Percentiles rank a stretch among this genome's conserved stretches.
phyloP scores from a whole-genome alignment of 2,888 invertebrate genomes.

The Thecocarcelia acutangulata region DNA sequence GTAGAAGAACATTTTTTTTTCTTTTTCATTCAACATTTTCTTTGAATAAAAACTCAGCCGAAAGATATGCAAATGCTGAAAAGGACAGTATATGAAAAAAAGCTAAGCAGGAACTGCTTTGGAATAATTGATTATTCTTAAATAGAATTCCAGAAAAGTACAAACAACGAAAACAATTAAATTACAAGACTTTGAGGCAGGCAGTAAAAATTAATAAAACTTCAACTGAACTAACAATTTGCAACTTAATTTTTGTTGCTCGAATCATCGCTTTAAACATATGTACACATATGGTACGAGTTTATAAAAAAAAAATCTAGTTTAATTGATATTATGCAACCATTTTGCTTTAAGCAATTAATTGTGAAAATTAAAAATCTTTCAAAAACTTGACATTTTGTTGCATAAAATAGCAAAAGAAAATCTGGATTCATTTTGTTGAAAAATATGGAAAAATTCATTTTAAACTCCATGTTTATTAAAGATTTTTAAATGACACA shows the following conservation, averaged over 20 bases:
- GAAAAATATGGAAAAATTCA: constrained; percentile 16
- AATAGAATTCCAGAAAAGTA: constrained; percentile 5
- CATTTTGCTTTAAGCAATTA: constrained; percentile 31
- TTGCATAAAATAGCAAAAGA: neutral
- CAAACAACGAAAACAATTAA: constrained; percentile 2
- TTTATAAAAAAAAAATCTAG: neutral
- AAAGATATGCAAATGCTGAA: neutral
- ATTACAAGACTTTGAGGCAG: neutral
- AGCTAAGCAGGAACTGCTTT: constrained; percentile 11
- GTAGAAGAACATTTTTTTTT: neutral
- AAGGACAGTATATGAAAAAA: constrained; percentile 10
- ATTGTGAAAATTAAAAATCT: neutral
- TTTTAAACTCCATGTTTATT: constrained; percentile 25
- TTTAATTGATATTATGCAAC: constrained; percentile 3
- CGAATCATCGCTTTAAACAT: neutral
- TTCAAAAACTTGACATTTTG: constrained; percentile 5
- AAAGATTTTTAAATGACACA: constrained; percentile 42
- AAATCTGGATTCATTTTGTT: constrained; percentile 33
- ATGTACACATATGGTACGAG: neutral
- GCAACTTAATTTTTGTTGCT: neutral
- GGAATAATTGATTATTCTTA: constrained; percentile 51
- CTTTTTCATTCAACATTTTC: constrained; percentile 15
- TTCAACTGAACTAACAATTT: neutral
- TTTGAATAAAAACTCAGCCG: neutral
- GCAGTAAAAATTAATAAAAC: neutral